These are phyloP conservation scores for Anguilla obscura DNA, from an alignment of 2,797 vertebrate species.

Conservation along the genomic window DNA sequence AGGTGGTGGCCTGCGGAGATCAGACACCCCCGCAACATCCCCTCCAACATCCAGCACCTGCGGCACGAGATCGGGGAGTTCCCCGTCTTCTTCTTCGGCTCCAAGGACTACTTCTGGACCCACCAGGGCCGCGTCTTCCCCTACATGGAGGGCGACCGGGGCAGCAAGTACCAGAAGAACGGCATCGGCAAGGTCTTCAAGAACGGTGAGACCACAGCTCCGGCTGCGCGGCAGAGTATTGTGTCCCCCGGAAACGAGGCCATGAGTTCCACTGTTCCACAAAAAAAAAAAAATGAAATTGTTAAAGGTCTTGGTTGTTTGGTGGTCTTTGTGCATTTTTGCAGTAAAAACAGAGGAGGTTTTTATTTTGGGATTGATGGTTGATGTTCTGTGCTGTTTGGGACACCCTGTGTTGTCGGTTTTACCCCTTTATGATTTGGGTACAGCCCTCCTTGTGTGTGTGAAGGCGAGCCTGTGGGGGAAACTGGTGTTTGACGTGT, in stretches of 20 bases:
- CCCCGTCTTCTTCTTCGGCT: conserved; percentile 98
- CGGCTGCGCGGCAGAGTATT: background rate
- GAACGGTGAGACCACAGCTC: conserved; percentile 74
- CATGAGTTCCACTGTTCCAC: background rate
- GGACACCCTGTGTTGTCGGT: background rate
- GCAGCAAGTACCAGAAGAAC: conserved; percentile 87
- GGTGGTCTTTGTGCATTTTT: too few relatives aligned
- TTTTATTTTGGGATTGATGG: background rate
- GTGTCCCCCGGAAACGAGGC: background rate
- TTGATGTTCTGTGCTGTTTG: background rate
- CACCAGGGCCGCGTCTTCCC: conserved; percentile 97
- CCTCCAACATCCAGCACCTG: conserved; percentile 98
- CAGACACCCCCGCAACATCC: conserved; percentile 91
- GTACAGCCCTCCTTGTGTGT: background rate
- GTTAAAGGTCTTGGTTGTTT: too few relatives aligned
- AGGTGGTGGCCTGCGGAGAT: conserved; percentile 99
- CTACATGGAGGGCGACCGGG: conserved; percentile 95
- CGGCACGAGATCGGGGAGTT: conserved; percentile 97
- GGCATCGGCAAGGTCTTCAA: conserved; percentile 96
- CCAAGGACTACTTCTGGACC: conserved; percentile 98
- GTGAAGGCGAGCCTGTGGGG: too few relatives aligned
- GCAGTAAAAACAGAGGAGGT: too few relatives aligned
- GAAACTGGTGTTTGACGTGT: background rate
- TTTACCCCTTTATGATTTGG: background rate
- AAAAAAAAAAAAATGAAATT: too few relatives aligned